Evolutionary conservation across 2,888 invertebrate genomes (phyloP).

Genomic region (Mesorhabditis spiculigera): DNA sequence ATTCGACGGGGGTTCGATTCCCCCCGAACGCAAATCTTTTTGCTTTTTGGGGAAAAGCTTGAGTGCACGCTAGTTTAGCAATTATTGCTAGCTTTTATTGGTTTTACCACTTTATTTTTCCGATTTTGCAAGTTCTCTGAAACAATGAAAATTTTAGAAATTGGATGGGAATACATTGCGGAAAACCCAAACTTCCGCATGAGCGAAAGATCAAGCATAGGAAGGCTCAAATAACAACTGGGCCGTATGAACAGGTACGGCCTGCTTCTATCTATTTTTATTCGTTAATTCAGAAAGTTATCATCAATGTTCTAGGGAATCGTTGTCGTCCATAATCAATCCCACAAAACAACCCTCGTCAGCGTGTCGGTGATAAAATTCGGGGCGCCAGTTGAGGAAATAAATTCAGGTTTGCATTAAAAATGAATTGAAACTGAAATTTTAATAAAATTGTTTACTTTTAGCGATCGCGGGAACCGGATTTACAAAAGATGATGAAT

Average conservation of each 20-base stretch:
- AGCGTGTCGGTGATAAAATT: background rate
- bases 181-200: too few relatives aligned
- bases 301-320: constrained; percentile 4
- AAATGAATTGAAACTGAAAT: background rate
- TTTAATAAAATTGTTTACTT: background rate
- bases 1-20: constrained; percentile 35
- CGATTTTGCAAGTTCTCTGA: too few relatives aligned
- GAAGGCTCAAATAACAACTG: background rate
- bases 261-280: background rate
- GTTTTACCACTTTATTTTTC: too few relatives aligned
- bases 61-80: too few relatives aligned
- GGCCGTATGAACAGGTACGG: background rate
- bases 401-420: background rate
- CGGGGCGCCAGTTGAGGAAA: background rate
- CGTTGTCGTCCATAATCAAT: background rate
- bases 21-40: constrained; percentile 23
- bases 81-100: too few relatives aligned
- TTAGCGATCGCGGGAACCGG: background rate
- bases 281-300: background rate
- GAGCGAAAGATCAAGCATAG: too few relatives aligned
- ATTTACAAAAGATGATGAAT: background rate
- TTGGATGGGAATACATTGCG: too few relatives aligned
- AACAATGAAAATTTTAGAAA: too few relatives aligned
- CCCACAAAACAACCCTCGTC: constrained; percentile 6
- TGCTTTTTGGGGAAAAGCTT: too few relatives aligned